Evolutionary conservation across 2,113 vertebrate species (phyloP).

Genomic region (Cynocephalus volans): DNA sequence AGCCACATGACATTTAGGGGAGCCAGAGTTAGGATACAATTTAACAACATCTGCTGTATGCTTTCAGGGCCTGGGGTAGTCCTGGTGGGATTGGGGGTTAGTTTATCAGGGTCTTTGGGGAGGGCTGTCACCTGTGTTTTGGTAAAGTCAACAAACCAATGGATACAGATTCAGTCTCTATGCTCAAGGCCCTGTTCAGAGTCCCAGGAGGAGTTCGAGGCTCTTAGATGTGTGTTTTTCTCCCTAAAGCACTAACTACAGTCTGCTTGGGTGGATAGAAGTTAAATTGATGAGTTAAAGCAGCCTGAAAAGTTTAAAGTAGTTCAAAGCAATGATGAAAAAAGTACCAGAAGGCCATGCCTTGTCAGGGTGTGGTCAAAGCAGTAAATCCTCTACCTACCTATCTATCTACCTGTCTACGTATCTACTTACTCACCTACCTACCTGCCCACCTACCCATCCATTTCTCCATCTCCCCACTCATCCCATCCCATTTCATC

Average conservation of each 20-base stretch:
- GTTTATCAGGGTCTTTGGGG: not conserved
- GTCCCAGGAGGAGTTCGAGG: not conserved
- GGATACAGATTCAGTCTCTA: not conserved
- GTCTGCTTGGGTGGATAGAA: not conserved
- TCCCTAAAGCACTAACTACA: not conserved
- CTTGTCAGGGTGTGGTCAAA: not conserved
- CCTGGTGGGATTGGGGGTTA: not conserved
- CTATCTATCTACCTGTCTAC: not conserved
- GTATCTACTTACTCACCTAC: not conserved
- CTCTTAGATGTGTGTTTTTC: not conserved
- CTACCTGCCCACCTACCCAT: not conserved
- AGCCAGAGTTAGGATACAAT: not conserved
- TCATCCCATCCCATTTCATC: too few relatives aligned
- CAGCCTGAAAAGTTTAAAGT: not conserved
- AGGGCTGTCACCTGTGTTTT: not conserved
- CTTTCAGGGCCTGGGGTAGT: not conserved
- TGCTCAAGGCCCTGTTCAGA: not conserved
- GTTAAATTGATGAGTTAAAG: not conserved
- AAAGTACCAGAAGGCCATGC: not conserved
- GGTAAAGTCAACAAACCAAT: not conserved
- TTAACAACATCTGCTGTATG: not conserved
- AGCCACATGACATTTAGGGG: not conserved
- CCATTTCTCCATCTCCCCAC: not conserved
- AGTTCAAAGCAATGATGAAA: constrained; percentile 11
- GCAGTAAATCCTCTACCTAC: not conserved